Evolutionary conservation across 2,797 vertebrate species (phyloP), one percentile per base, ranked within the genome.

Genomic region (Paguma larvata): DNA sequence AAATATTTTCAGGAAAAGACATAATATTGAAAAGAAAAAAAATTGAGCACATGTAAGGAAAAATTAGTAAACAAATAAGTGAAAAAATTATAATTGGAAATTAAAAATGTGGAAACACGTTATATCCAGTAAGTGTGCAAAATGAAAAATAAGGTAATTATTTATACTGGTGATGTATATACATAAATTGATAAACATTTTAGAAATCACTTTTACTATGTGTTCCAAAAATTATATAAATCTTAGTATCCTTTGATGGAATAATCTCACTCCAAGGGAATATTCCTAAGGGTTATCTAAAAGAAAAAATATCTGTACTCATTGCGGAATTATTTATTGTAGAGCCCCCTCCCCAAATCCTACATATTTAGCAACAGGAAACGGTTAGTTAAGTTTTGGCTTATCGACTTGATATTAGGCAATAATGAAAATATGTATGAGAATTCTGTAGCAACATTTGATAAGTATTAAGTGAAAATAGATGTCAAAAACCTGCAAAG

Each of bases 1-100:
- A 96, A 94, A 92, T 77, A 21, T 53, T 75, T 80, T 95, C 46
- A 94, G 23, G 9, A 92, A 94, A 95, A 75, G 10, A 63, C 10
- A 92, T 87, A 85, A 79, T 83, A 94, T 38, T 89, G 27, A 77
- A 91, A 89, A 59, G 10, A 85, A 68, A 95, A 67, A 44, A 83
- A 34, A 30, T 1, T 27, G 19, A 92, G 32, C 1, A 53, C 13
- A 80, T 51, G 38, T 79, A 65, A 65, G 1, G 1, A 89, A 83
- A 96, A 84, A 53, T 51, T 75, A 75, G 32, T 18, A 79, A 85
- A 73, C 0, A 92, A 63, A 92, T 19, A 89, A 62, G 83, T 27
- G 6, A 23, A 68, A 96, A 91, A 94, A 15, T 51, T 59, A 56
- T 84, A 59, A 80, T 34, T 46, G 27, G 19, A 85, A 75, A 34